phyloP scores from a whole-genome alignment of 1,140 invertebrate genomes.

The Magallana ariakensis region DNA sequence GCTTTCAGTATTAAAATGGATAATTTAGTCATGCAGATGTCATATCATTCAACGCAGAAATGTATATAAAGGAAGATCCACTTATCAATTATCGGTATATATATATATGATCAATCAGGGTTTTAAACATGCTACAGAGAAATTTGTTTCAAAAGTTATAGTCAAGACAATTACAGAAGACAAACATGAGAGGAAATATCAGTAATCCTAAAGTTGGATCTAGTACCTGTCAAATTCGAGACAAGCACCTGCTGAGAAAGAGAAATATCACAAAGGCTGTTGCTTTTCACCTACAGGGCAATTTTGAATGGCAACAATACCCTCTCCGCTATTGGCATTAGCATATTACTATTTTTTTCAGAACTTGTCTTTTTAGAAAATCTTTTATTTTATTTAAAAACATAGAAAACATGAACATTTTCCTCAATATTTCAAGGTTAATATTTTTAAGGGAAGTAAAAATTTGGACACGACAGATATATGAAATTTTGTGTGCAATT shows the following conservation, averaged over 20 bases:
- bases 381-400: too few relatives aligned
- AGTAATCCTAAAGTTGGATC: background rate
- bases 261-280: background rate
- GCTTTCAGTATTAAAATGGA: background rate
- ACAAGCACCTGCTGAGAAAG: slow-evolving; percentile 20
- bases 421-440: too few relatives aligned
- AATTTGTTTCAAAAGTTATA: background rate
- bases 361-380: background rate
- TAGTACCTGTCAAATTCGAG: background rate
- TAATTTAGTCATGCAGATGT: slow-evolving; percentile 24
- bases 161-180: slow-evolving; percentile 9
- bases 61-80: background rate
- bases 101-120: slow-evolving; percentile 7
- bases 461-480: too few relatives aligned
- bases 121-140: background rate
- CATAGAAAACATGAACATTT: too few relatives aligned
- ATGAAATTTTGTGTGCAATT: too few relatives aligned
- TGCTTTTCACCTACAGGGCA: background rate
- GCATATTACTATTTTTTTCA: background rate
- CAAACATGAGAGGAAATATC: background rate
- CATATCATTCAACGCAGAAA: background rate
- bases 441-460: too few relatives aligned
- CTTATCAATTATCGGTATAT: background rate
- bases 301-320: background rate
- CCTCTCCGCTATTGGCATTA: background rate